Evolutionary conservation across 1,140 invertebrate genomes (phyloP).

Genomic region (Aphelenchoides fujianensis): DNA sequence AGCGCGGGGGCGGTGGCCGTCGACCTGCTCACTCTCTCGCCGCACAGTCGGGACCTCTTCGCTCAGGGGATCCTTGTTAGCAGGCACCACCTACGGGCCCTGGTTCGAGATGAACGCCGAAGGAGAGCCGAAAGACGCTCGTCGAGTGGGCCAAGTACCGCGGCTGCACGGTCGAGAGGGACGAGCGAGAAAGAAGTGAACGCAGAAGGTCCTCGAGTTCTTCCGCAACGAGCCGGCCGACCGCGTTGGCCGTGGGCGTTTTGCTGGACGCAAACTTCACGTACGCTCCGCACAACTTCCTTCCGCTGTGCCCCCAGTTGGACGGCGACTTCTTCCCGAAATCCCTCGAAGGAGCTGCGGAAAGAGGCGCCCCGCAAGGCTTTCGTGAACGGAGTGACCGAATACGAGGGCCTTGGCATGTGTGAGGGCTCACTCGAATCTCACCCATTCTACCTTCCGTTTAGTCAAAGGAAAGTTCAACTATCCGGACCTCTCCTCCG

Average conservation of each 20-base stretch:
- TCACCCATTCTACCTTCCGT: not conserved
- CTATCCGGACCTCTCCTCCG: not conserved
- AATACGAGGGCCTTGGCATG: constrained; percentile 53
- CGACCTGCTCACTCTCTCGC: constrained; percentile 44
- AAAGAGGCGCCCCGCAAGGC: constrained; percentile 44
- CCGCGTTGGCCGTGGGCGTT: constrained; percentile 27
- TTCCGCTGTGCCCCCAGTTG: constrained; percentile 16
- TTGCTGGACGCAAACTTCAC: not conserved
- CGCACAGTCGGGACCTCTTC: constrained; percentile 34
- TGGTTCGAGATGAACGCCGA: constrained; percentile 32
- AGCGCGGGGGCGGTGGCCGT: constrained; percentile 69
- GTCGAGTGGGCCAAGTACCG: constrained; percentile 26
- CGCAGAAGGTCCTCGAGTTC: constrained; percentile 33
- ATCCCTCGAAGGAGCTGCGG: constrained; percentile 38
- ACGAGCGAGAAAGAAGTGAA: constrained; percentile 11
- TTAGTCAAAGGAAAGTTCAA: not conserved
- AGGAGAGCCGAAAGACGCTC: constrained; percentile 21
- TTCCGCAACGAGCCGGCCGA: constrained; percentile 31
- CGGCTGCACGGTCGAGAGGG: constrained; percentile 25
- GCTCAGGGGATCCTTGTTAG: constrained; percentile 35
- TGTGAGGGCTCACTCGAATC: constrained; percentile 25
- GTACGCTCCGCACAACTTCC: not conserved
- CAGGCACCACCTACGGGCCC: constrained; percentile 34
- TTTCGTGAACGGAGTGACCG: constrained; percentile 38
- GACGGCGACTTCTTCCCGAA: constrained; percentile 52